Percentiles rank a stretch among this genome's conserved stretches.
phyloP scores from a whole-genome alignment of 1,140 invertebrate genomes.

The Anagrus nilaparvatae region DNA sequence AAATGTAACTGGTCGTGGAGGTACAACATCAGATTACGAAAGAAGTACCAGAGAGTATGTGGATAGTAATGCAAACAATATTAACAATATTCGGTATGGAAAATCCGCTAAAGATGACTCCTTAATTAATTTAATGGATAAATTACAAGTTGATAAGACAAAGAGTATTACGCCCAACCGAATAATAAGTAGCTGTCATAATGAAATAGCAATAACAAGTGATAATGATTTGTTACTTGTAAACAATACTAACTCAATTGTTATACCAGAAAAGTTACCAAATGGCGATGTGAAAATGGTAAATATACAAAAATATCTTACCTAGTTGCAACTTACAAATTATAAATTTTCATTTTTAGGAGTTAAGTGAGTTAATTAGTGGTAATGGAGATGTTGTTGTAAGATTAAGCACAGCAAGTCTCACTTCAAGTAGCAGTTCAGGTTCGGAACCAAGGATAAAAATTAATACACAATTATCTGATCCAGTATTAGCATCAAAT shows the following conservation, averaged over 20 bases:
- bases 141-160: slow-evolving; percentile 30
- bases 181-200: too few relatives aligned
- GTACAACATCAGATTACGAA: slow-evolving; percentile 33
- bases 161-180: too few relatives aligned
- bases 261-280: slow-evolving; percentile 24
- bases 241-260: too few relatives aligned
- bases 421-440: slow-evolving; percentile 44
- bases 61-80: slow-evolving; percentile 42
- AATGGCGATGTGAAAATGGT: slow-evolving; percentile 32
- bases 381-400: slow-evolving; percentile 24
- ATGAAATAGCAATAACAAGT: too few relatives aligned
- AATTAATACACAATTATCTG: slow-evolving; percentile 17
- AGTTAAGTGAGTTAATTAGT: slow-evolving; percentile 5
- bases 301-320: slow-evolving; percentile 16
- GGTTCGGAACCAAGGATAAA: slow-evolving; percentile 32
- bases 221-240: too few relatives aligned
- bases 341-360: background rate
- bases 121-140: slow-evolving; percentile 30
- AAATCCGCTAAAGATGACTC: slow-evolving; percentile 26
- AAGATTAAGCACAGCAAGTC: slow-evolving; percentile 39
- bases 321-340: background rate
- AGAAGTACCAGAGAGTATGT: slow-evolving; percentile 39
- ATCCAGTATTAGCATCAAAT: slow-evolving; percentile 6
- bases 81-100: slow-evolving; percentile 21
- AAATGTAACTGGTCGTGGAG: slow-evolving; percentile 34